Evolutionary conservation across 2,797 vertebrate species (phyloP), one percentile per base, ranked within the genome.

Genomic region (Paramormyrops hopkinsi): DNA sequence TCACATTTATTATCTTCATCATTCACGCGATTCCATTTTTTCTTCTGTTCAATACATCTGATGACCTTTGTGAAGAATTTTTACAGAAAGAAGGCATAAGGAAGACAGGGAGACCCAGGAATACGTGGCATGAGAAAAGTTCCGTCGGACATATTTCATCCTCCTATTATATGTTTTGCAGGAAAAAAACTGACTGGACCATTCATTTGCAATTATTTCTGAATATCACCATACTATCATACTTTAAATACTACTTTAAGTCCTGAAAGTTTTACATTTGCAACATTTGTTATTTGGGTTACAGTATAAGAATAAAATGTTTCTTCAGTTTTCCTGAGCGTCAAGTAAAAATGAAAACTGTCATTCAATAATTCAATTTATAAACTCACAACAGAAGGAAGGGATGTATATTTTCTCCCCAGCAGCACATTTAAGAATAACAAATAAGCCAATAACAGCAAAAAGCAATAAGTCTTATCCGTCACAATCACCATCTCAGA

Each of bases 271-370:
- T 85, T 29, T 25, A 85, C 44, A 85, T 25, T 25, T 22, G 9
- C 9, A 5, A 85, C 48, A 44, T 56, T 29, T 87, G 5, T 87
- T 87, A 87, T 56, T 62, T 87, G 29, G 51, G 29, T 41, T 37
- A 59, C 29, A 11, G 29, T 5, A 44, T 29, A 19, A 8, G 33
- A 37, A 87, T 9, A 59, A 51, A 19, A 37, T 56, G 51, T 14
- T 87, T 59, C 29, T 59, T 59, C 86, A 56, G 3, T 62, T 87
- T 87, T 87, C 25, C 53, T 50, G n/a, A 85, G 48, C 1, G 29
- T 62, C 54, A 17, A 53, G 48, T 62, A 22, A 87, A 56, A 87
- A n/a, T 87, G 48, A 59, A 87, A 87, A 87, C 85, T 37, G 51
- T 51, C 83, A 37, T 87, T 56, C 33, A 59, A 44, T 44, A 86